These are phyloP conservation scores for Thalassaphorura encarpata DNA, from an alignment of 1,140 invertebrate species.

Conservation along the genomic window DNA sequence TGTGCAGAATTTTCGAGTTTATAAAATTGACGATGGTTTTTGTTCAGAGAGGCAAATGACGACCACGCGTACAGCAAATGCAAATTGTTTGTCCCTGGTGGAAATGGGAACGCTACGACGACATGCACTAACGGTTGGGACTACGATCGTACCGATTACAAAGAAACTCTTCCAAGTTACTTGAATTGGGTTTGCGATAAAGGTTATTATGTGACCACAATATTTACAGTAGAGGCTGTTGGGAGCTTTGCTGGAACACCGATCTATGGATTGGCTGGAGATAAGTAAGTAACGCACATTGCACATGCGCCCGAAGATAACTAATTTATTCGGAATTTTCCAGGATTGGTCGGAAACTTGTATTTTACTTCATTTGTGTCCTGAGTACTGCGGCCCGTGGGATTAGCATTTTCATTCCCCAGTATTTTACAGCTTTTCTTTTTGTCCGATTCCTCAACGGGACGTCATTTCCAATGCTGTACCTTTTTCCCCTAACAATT, in stretches of 20 bases:
- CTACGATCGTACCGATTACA: slow-evolving; percentile 22
- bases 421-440: no score
- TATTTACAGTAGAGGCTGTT: slow-evolving; percentile 17
- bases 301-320: not conserved
- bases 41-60: slow-evolving; percentile 13
- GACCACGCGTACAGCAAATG: slow-evolving; percentile 15
- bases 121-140: slow-evolving; percentile 24
- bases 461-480: no score
- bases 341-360: no score
- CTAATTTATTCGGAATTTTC: not conserved
- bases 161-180: slow-evolving; percentile 17
- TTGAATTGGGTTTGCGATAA: slow-evolving; percentile 28
- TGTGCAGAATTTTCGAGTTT: not conserved
- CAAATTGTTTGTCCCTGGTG: slow-evolving; percentile 17
- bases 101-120: not conserved
- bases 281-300: slow-evolving; percentile 14
- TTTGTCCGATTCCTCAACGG: no score
- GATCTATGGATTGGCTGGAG: slow-evolving; percentile 23
- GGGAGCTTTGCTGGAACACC: slow-evolving; percentile 26
- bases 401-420: no score
- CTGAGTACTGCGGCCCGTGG: no score
- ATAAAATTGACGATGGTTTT: not conserved
- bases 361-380: no score
- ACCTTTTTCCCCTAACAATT: no score
- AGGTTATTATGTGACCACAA: slow-evolving; percentile 20